Conservation (phyloP, 2,888 invertebrate species). For the Calliphora vomitoria region DNA sequence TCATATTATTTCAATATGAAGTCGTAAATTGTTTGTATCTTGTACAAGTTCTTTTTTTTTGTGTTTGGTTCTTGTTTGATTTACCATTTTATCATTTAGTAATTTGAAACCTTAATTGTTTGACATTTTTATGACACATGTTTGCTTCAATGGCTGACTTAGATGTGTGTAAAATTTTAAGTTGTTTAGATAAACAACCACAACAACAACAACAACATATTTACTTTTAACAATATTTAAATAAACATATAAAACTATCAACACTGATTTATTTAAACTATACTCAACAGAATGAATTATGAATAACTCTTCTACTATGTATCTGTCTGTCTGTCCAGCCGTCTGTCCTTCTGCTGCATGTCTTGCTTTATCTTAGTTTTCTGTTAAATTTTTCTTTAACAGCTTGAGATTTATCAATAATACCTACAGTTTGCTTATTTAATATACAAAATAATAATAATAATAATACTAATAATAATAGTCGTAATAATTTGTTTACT, state of each 20-base stretch:
- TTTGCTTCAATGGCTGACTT: constrained; percentile 58
- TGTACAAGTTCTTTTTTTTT: background rate
- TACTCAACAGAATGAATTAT: constrained; percentile 2
- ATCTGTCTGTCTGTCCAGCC: background rate
- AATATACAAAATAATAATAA: constrained; percentile 17
- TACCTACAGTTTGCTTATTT: background rate
- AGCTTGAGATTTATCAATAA: constrained; percentile 37
- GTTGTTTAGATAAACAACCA: constrained; percentile 44
- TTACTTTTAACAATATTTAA: constrained; percentile 38
- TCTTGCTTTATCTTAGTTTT: background rate
- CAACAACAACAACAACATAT: constrained; percentile 9
- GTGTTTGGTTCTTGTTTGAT: background rate
- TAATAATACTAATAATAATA: background rate
- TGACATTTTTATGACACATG: constrained; percentile 68
- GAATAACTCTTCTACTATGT: constrained; percentile 9
- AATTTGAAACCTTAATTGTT: constrained; percentile 70
- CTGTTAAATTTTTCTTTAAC: background rate
- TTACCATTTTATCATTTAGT: constrained; percentile 59
- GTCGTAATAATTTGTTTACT: constrained; percentile 65
- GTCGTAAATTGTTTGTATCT: constrained; percentile 10
- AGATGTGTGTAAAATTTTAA: background rate
- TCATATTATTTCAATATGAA: constrained; percentile 26
- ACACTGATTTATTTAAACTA: constrained; percentile 62
- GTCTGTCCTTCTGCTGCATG: background rate
- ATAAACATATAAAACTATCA: constrained; percentile 65